These are phyloP conservation scores for Cervus canadensis DNA, from an alignment of 2,113 vertebrate species.

Conservation along the genomic window DNA sequence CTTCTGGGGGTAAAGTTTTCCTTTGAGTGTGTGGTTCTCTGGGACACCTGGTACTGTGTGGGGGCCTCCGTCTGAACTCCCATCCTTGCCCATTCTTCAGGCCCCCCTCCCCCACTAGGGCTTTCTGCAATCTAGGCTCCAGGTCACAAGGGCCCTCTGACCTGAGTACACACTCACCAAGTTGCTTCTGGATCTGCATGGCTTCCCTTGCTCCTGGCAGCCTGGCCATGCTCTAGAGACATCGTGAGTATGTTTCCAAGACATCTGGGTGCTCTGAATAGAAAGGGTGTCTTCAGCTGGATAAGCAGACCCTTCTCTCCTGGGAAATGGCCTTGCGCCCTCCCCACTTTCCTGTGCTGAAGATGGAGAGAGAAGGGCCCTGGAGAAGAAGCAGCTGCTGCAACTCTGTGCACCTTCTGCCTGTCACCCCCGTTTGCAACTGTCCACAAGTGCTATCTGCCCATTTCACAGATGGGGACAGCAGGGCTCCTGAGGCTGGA, in stretches of 20 bases:
- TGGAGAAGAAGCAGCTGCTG: not conserved
- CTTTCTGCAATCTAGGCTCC: not conserved
- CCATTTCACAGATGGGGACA: not conserved
- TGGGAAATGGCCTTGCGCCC: not conserved
- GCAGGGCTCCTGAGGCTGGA: not conserved
- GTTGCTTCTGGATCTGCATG: not conserved
- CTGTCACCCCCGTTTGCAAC: not conserved
- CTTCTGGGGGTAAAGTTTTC: not conserved
- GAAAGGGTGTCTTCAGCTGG: not conserved
- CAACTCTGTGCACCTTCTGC: not conserved
- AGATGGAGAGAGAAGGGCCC: not conserved
- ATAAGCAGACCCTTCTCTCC: not conserved
- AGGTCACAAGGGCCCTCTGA: not conserved
- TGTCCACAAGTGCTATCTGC: not conserved
- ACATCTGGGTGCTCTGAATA: not conserved
- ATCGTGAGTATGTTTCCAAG: fast-evolving
- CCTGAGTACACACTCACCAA: not conserved
- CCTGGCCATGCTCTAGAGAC: not conserved
- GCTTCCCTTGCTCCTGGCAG: not conserved
- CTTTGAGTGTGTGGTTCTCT: not conserved
- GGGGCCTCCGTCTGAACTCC: not conserved
- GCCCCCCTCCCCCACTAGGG: not conserved
- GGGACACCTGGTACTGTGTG: no score
- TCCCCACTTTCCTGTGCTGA: not conserved
- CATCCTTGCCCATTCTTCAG: not conserved